Evolutionary conservation across 2,113 vertebrate genomes (phyloP).

Genomic region (Marmota flaviventris): DNA sequence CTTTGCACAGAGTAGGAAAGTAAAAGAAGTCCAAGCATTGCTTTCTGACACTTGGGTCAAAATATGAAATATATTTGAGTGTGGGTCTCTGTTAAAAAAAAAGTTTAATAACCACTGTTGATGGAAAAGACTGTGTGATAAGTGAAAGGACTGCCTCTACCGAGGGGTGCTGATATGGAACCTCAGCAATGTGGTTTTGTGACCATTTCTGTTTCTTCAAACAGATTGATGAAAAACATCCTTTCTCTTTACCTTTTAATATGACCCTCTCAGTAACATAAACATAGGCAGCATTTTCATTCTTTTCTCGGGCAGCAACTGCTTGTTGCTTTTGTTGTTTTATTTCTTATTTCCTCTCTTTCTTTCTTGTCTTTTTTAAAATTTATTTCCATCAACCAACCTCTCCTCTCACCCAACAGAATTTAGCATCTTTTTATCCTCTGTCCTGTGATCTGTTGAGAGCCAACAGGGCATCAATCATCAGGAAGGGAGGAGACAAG

Average conservation of each 20-base stretch:
- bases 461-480: background rate
- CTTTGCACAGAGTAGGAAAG: background rate
- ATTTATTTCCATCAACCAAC: too few species aligned
- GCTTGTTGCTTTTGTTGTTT: background rate
- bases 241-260: too few species aligned
- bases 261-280: too few species aligned
- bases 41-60: background rate
- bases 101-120: background rate
- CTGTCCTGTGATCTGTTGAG: background rate
- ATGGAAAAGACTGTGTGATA: background rate
- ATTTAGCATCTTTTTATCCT: constrained; percentile 5
- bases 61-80: background rate
- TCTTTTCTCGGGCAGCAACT: too few species aligned
- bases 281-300: too few species aligned
- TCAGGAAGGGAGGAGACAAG: background rate
- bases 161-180: background rate
- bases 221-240: too few species aligned
- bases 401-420: background rate
- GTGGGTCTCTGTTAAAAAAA: background rate
- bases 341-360: too few species aligned
- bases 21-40: background rate
- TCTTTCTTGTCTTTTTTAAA: too few species aligned
- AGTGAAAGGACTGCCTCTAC: background rate
- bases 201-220: background rate
- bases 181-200: constrained; percentile 2